phyloP scores from a whole-genome alignment of 2,797 vertebrate genomes.

The Phoebastria nigripes region DNA sequence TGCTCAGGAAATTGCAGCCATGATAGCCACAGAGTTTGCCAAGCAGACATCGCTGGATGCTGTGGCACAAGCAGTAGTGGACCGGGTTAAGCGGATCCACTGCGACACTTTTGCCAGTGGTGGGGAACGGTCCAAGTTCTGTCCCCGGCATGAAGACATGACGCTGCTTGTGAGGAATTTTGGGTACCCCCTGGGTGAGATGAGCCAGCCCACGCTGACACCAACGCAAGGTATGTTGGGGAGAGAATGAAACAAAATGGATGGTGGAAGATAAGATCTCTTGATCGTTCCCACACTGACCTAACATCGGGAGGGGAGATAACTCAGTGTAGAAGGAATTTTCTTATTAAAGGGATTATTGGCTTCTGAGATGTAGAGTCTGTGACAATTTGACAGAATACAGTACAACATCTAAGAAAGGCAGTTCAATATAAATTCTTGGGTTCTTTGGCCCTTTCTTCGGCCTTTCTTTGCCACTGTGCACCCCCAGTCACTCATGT shows the following conservation, averaged over 20 bases:
- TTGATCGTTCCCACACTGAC: neutral
- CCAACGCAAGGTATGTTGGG: slow-evolving; percentile 70
- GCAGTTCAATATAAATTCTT: neutral
- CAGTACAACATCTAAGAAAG: neutral
- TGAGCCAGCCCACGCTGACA: slow-evolving; percentile 72
- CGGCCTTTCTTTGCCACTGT: neutral
- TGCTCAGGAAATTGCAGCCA: slow-evolving; percentile 90
- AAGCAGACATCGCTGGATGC: slow-evolving; percentile 89
- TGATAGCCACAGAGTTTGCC: slow-evolving; percentile 94
- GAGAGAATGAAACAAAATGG: neutral
- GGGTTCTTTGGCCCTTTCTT: neutral
- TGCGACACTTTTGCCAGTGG: slow-evolving; percentile 90
- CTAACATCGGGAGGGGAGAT: neutral
- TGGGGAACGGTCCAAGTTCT: slow-evolving; percentile 86
- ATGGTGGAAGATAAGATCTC: neutral
- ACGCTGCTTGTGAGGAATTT: slow-evolving; percentile 93
- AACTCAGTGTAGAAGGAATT: neutral
- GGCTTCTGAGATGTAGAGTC: neutral
- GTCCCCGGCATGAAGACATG: slow-evolving; percentile 93
- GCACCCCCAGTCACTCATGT: neutral
- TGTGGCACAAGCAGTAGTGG: slow-evolving; percentile 93
- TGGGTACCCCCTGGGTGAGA: slow-evolving; percentile 83
- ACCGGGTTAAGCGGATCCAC: slow-evolving; percentile 90
- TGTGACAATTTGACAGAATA: neutral
- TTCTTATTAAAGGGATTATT: neutral